Evolutionary conservation across 2,888 invertebrate genomes (phyloP).

Genomic region (Apamea crenata): DNA sequence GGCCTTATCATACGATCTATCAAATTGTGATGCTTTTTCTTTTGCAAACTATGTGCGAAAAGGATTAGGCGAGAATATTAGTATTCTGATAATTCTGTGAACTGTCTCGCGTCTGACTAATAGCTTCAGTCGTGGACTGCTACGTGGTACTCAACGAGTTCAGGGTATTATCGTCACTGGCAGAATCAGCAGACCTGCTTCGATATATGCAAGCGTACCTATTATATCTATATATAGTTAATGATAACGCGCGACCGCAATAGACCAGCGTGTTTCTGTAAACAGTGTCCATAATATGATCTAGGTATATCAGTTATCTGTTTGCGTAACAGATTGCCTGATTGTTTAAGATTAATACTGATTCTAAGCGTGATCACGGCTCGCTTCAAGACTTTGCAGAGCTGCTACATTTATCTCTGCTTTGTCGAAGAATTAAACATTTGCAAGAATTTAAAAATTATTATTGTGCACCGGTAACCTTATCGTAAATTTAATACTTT

Average conservation of each 20-base stretch:
- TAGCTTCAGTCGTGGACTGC: slow-evolving; percentile 34
- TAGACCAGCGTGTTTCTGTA: slow-evolving; percentile 44
- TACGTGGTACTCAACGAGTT: slow-evolving; percentile 19
- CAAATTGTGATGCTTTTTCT: slow-evolving; percentile 79
- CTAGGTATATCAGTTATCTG: slow-evolving; percentile 41
- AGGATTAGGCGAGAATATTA: slow-evolving; percentile 73
- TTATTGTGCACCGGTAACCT: slow-evolving; percentile 76
- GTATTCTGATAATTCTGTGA: slow-evolving; percentile 67
- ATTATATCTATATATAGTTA: slow-evolving; percentile 38
- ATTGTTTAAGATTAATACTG: slow-evolving; percentile 38
- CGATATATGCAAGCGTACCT: slow-evolving; percentile 29
- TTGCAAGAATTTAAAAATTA: slow-evolving; percentile 72
- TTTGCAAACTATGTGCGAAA: slow-evolving; percentile 73
- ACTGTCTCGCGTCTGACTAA: slow-evolving; percentile 59
- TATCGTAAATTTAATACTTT: slow-evolving; percentile 89
- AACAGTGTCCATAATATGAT: slow-evolving; percentile 55
- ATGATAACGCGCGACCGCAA: slow-evolving; percentile 51
- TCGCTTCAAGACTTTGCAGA: slow-evolving; percentile 29
- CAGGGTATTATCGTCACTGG: slow-evolving; percentile 35
- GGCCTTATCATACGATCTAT: slow-evolving; percentile 78
- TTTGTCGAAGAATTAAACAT: slow-evolving; percentile 60
- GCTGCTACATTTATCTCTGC: slow-evolving; percentile 37
- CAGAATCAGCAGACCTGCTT: slow-evolving; percentile 29
- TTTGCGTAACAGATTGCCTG: slow-evolving; percentile 46
- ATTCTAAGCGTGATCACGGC: slow-evolving; percentile 15